A percentile compares a stretch with the other conserved stretches of the same genome.
phyloP scores from a whole-genome alignment of 2,797 vertebrate genomes.

The Mormyrus hasselquistii region DNA sequence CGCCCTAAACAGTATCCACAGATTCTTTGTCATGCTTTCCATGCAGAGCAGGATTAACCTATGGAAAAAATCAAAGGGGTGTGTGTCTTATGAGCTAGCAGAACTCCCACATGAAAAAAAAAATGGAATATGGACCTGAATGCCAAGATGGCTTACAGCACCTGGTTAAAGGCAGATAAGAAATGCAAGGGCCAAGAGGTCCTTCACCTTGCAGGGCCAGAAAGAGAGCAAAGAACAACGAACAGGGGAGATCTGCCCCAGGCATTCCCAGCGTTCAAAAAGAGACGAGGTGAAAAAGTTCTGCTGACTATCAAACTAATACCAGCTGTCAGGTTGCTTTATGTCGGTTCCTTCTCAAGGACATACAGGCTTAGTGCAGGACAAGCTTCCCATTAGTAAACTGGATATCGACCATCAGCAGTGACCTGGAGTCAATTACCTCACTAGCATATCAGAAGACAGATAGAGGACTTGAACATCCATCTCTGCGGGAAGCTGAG shows the following conservation, averaged over 20 bases:
- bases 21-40: neutral
- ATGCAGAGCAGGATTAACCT: neutral
- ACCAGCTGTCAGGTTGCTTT: constrained; percentile 26
- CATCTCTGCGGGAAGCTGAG: neutral
- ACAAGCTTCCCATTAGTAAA: constrained; percentile 7
- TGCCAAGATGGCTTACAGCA: neutral
- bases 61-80: neutral
- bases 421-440: neutral
- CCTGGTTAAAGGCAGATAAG: neutral
- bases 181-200: neutral
- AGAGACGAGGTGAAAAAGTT: neutral
- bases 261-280: neutral
- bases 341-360: constrained; percentile 41
- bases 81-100: neutral
- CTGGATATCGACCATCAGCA: constrained; percentile 8
- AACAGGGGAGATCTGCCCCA: neutral
- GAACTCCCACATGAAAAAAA: neutral
- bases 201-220: neutral
- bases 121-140: neutral
- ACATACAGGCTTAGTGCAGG: constrained; percentile 21
- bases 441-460: neutral
- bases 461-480: neutral
- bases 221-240: neutral
- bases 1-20: neutral
- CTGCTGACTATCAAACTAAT: constrained; percentile 38